Percentiles rank a stretch among this genome's conserved stretches.
These are phyloP conservation scores for Drosophila putrida DNA, from an alignment of 2,888 invertebrate genomes.

Conservation along the genomic window DNA sequence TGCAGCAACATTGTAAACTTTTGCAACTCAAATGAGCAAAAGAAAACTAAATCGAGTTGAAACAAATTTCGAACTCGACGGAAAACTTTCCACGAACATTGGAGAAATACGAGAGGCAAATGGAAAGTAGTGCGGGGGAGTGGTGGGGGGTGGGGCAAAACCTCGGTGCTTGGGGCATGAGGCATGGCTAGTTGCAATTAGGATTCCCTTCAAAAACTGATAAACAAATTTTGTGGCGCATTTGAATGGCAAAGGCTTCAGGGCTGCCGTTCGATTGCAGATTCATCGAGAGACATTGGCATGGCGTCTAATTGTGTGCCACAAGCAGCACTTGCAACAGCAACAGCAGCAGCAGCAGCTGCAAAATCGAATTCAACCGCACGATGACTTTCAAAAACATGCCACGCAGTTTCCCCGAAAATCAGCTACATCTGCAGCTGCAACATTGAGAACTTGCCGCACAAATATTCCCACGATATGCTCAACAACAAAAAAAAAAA, in stretches of 20 bases:
- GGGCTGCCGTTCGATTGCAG: constrained; percentile 3
- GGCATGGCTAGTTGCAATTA: constrained; percentile 16
- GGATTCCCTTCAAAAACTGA: constrained; percentile 23
- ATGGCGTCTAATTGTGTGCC: constrained; percentile 31
- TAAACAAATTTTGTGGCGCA: constrained; percentile 19
- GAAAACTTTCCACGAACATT: not conserved
- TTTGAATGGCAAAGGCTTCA: constrained; percentile 10
- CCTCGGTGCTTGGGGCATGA: not conserved
- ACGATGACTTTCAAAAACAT: constrained; percentile 43
- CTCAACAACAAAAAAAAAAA: not conserved
- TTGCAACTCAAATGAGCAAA: constrained; percentile 1
- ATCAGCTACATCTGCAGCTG: constrained; percentile 16
- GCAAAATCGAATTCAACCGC: constrained; percentile 36
- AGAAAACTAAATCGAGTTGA: not conserved
- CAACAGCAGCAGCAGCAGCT: constrained; percentile 5
- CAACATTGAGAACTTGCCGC: not conserved
- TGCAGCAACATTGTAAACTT: constrained; percentile 1
- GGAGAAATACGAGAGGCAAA: not conserved
- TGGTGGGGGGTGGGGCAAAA: too few relatives aligned
- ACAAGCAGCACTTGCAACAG: constrained; percentile 19
- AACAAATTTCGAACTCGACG: constrained; percentile 1
- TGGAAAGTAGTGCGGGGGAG: too few relatives aligned
- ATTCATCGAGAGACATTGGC: not conserved
- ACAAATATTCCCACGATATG: constrained; percentile 9
- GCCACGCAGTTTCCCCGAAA: constrained; percentile 5